Evolutionary conservation across 64 coral and sea anemone species (phyloP).

Genomic region (Dendrophyllia cribrosa): DNA sequence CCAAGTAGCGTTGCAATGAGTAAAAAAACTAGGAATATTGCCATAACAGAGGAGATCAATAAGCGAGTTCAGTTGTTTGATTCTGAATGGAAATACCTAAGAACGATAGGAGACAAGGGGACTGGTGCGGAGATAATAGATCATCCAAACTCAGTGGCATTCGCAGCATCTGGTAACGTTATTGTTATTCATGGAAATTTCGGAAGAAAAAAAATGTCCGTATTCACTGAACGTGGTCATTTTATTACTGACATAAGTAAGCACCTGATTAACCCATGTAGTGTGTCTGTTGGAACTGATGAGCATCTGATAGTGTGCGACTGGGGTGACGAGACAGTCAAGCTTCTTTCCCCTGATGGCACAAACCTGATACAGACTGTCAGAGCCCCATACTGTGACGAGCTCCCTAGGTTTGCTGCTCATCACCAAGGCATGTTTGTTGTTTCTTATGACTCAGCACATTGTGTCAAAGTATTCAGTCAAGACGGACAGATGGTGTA

Average conservation of each 20-base stretch:
- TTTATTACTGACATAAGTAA: background rate
- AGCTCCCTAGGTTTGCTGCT: background rate
- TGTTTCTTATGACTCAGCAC: background rate
- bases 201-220: background rate
- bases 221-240: constrained; percentile 14
- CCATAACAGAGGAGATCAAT: background rate
- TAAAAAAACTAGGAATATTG: constrained; percentile 13
- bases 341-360: background rate
- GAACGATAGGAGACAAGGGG: background rate
- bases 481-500: background rate
- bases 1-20: constrained; percentile 6
- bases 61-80: constrained; percentile 13
- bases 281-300: background rate
- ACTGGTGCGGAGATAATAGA: background rate
- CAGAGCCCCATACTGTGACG: background rate
- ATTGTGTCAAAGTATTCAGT: constrained; percentile 25
- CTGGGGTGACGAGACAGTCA: background rate
- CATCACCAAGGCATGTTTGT: background rate
- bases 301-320: background rate
- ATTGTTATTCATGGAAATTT: background rate
- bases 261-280: background rate
- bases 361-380: background rate
- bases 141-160: constrained; percentile 13
- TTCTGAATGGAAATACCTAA: background rate
- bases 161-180: constrained; percentile 9